Percentiles rank a stretch among this genome's conserved stretches.
Conservation (phyloP, 2,888 invertebrate genomes). For the Orthosia gothica region DNA sequence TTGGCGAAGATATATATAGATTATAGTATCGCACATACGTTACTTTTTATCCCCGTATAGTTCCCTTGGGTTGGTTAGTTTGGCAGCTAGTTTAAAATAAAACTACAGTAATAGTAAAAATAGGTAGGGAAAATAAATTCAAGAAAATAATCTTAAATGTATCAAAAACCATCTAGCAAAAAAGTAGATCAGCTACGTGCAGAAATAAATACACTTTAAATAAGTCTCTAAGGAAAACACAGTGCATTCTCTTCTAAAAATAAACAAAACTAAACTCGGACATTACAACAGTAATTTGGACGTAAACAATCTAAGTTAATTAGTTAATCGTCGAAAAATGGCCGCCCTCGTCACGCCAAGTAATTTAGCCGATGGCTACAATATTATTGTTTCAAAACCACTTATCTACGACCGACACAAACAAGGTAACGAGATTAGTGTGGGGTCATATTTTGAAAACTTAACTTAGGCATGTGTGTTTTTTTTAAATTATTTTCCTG, state of each 20-base stretch:
- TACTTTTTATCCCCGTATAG: no score
- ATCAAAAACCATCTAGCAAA: no score
- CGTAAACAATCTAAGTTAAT: slow-evolving; percentile 57
- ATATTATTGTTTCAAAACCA: slow-evolving; percentile 57
- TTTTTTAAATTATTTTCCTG: no score
- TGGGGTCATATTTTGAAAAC: slow-evolving; percentile 8
- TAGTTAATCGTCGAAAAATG: slow-evolving; percentile 52
- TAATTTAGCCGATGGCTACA: slow-evolving; percentile 57
- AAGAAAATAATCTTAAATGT: neutral
- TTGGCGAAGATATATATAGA: no score
- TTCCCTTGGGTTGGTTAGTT: no score
- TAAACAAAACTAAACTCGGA: slow-evolving; percentile 12
- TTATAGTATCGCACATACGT: no score
- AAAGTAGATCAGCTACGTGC: no score
- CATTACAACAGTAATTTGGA: slow-evolving; percentile 28
- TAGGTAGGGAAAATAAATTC: neutral
- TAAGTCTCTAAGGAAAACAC: neutral
- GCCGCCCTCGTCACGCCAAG: slow-evolving; percentile 32
- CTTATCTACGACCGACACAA: slow-evolving; percentile 24
- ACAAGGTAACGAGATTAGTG: slow-evolving; percentile 34
- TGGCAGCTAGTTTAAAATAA: no score
- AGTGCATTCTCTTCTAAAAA: slow-evolving; percentile 29
- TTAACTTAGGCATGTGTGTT: no score
- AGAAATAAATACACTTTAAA: neutral
- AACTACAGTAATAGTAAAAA: no score